Base-by-base conservation (phyloP, 1,140 invertebrate genomes). In the Archivesica marissinica region DNA sequence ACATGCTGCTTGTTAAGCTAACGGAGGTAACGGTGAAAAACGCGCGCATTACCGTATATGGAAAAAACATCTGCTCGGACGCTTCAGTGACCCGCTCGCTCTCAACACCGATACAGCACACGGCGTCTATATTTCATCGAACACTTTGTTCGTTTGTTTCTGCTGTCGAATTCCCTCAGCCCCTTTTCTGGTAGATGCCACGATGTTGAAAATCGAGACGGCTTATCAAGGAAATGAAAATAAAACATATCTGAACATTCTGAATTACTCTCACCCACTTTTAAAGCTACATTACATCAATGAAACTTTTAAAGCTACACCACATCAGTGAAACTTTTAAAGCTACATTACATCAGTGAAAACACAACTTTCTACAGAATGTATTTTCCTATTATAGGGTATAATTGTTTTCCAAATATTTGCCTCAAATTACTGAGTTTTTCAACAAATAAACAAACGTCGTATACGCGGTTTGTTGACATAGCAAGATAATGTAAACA, bases 1-100 rank as follows among this genome's bases (percentile, higher is more conserved):
- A 44, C 68, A 50, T 47, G 41, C 25, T 47, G 68, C 35, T 28
- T 17, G 39, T 77, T 39, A 44, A 59, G 9, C 11, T 61, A 77
- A 79, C 77, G 77, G 56, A 33, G 33, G 44, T 79, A 79, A 79
- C 77, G 77, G 77, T 64, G 17, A 4, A 20, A 68, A 41, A 35
- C 61, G 77, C 77, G 77, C 77, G 77, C 56, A 59, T 66, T 66
- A 66, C 77, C 61, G 59, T 66, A 66, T 54, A 30, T 38, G 30
- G 52, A 38, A 47, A 54, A 79, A 66, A 66, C 77, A 79, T 64
- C 77, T 79, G 77, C 61, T 72, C 77, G 13, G 44, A 47, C 52
- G 77, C 52, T 66, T 61, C 39, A 79, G 38, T 79, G 56, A 35
- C 56, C 39, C 77, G 77, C 77, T 79, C 59, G 17, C 41, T 75